phyloP scores from a whole-genome alignment of 2,113 vertebrate species.

The Zosterops lateralis region DNA sequence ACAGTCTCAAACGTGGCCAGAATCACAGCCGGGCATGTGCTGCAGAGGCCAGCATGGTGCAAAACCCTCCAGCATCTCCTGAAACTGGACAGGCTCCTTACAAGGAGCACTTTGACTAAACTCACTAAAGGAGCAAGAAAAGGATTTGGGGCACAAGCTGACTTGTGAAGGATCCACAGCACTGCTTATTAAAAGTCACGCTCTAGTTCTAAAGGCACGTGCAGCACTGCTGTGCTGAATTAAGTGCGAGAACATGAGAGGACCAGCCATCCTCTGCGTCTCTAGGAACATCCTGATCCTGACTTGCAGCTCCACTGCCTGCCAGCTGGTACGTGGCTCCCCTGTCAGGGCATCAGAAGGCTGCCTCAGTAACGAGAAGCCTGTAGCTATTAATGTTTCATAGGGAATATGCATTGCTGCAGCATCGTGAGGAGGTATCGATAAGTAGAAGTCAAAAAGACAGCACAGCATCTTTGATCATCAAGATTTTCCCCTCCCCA shows the following conservation, averaged over 20 bases:
- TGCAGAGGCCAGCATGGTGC: not conserved
- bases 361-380: not conserved
- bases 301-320: not conserved
- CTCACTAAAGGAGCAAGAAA: not conserved
- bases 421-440: not conserved
- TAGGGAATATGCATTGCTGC: accelerated
- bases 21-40: not conserved
- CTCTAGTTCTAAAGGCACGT: not conserved
- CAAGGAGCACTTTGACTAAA: not conserved
- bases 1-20: not conserved
- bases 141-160: not conserved
- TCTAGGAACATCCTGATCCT: not conserved
- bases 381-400: constrained; percentile 20
- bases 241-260: not conserved
- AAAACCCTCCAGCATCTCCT: not conserved
- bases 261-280: not conserved
- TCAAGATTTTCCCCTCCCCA: not conserved
- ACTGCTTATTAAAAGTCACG: not conserved
- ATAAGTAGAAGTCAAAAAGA: constrained; percentile 27
- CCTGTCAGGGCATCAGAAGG: not conserved
- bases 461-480: not conserved
- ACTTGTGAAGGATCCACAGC: not conserved
- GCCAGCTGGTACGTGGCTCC: not conserved
- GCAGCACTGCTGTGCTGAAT: not conserved
- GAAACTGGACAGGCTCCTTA: not conserved